Conservation (phyloP, 2,888 invertebrate genomes). For the Enoplolaimus lenunculus region DNA sequence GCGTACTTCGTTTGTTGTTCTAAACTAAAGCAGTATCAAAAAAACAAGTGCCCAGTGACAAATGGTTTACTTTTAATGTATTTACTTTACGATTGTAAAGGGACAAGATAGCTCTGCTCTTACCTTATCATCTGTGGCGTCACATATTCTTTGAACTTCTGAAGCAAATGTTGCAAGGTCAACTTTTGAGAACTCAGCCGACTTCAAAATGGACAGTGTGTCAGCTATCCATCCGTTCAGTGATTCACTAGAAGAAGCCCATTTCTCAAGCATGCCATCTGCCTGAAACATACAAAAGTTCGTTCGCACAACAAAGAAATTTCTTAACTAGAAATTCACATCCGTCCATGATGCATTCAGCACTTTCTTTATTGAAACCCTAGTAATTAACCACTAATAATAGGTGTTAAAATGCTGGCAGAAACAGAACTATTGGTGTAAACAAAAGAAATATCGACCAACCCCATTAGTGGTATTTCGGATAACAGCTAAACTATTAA, state of each 20-base stretch:
- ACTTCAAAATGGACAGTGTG: neutral
- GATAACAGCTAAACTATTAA: neutral
- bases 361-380: too few relatives aligned
- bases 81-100: too few relatives aligned
- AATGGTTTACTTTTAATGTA: too few relatives aligned
- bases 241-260: neutral
- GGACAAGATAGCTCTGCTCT: neutral
- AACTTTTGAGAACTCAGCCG: neutral
- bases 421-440: too few relatives aligned
- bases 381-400: too few relatives aligned
- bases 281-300: neutral
- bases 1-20: too few relatives aligned
- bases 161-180: neutral
- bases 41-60: too few relatives aligned
- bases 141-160: neutral
- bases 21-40: too few relatives aligned
- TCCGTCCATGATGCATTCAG: too few relatives aligned
- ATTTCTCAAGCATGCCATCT: neutral
- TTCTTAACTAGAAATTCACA: neutral
- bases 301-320: neutral
- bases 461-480: too few relatives aligned
- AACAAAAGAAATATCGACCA: too few relatives aligned
- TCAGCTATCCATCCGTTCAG: neutral
- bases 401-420: too few relatives aligned
- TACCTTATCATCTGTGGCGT: neutral